phyloP scores from a whole-genome alignment of 2,797 vertebrate genomes.

The Gambusia yucatana region DNA sequence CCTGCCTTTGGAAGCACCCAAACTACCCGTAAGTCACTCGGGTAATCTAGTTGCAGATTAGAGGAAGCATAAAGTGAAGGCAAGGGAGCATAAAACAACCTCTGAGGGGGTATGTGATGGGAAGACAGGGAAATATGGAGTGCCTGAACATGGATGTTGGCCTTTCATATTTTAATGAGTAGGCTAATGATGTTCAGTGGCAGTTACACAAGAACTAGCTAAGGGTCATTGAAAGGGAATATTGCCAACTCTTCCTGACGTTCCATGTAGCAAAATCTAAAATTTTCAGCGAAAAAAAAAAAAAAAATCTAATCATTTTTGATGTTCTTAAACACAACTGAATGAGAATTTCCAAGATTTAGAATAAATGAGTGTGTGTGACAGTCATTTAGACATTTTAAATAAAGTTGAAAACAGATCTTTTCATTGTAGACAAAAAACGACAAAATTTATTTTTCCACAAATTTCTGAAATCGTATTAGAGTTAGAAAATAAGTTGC shows the following conservation, averaged over 20 bases:
- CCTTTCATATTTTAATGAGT: conserved; percentile 69
- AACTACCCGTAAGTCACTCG: conserved; percentile 13
- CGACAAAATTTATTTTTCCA: not conserved
- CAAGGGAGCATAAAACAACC: conserved; percentile 18
- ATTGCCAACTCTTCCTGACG: conserved; percentile 41
- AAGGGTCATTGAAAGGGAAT: conserved; percentile 62
- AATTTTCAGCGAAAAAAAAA: not conserved
- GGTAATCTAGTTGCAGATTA: conserved; percentile 23
- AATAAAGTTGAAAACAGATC: not conserved
- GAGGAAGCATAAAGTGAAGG: conserved; percentile 20
- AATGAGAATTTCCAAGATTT: not conserved
- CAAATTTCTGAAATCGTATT: not conserved
- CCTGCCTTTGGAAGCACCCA: conserved; percentile 27
- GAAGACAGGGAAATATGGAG: conserved; percentile 18
- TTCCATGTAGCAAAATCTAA: not conserved
- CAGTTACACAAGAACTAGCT: conserved; percentile 33
- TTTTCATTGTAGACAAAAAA: not conserved
- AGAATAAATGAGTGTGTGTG: not conserved
- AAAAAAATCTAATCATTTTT: not conserved
- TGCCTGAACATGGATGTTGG: conserved; percentile 32
- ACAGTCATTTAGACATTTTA: not conserved
- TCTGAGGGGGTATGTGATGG: conserved; percentile 29
- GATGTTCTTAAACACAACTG: not conserved
- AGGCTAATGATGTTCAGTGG: conserved; percentile 55
- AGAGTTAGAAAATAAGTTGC: not conserved